These are phyloP conservation scores for Psix sp. DNA, from an alignment of 1,140 invertebrate species.

Conservation along the genomic window DNA sequence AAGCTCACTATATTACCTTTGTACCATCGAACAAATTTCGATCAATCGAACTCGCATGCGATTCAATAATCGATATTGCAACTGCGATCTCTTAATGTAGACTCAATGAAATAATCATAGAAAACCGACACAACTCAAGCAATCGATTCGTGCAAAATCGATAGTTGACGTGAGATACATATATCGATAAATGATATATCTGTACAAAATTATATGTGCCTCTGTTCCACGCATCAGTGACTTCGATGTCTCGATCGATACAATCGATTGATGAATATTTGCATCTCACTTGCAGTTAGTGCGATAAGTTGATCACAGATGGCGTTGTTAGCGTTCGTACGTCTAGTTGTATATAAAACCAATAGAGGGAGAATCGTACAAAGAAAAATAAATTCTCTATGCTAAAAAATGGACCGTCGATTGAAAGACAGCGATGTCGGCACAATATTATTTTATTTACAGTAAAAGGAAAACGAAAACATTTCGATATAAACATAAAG, in stretches of 20 bases:
- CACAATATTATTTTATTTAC: constrained; percentile 32
- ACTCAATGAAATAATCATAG: too few relatives aligned
- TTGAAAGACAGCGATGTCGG: constrained; percentile 13
- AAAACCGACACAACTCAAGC: too few relatives aligned
- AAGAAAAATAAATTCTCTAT: constrained; percentile 9
- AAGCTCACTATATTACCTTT: too few relatives aligned
- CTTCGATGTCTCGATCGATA: background rate
- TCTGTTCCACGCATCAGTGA: background rate
- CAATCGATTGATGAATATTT: background rate
- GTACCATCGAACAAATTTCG: constrained; percentile 1
- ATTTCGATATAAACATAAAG: constrained; percentile 24
- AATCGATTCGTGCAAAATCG: too few relatives aligned
- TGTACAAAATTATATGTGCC: too few relatives aligned
- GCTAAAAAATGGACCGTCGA: constrained; percentile 3
- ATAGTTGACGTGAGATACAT: too few relatives aligned
- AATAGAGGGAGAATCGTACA: too few relatives aligned
- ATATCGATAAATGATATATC: constrained; percentile 1
- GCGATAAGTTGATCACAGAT: constrained; percentile 34
- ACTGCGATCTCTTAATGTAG: too few relatives aligned
- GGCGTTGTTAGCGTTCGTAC: constrained; percentile 15
- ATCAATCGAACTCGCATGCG: background rate
- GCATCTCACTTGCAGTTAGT: constrained; percentile 2
- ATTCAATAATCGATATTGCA: constrained; percentile 12
- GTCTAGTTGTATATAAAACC: too few relatives aligned
- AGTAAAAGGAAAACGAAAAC: constrained; percentile 15